Base-by-base conservation (phyloP, 2,797 vertebrate species). In the Cygnus olor region DNA sequence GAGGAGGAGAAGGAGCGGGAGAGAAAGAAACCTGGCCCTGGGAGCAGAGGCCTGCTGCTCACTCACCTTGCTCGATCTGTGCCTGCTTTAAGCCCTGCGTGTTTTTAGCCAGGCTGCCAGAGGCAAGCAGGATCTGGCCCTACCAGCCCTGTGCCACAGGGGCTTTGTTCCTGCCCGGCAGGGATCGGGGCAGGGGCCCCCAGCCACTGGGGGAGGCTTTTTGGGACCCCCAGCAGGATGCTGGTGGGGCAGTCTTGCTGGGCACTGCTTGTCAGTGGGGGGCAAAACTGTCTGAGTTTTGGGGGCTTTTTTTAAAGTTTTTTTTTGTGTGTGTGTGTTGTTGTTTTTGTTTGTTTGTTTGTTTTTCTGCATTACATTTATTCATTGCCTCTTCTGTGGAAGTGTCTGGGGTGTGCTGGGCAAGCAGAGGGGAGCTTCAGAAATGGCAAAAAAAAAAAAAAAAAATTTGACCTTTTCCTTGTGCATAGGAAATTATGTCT, bases 91-190 rank as follows among this genome's bases (percentile, higher is more conserved):
- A 40, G 86, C 70, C 1, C 36, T n/a, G 22, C 4, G 19, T 36
- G 47, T 54, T 61, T 94, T 95, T 97, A 97, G 97, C 93, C 90
- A 87, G 97, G 85, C 80, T 47, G 73, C 93, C 81, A 95, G 94
- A 89, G 96, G 95, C 94, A 77, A 42, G 87, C 12, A 85, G 49
- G 27, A 42, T 42, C 38, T 40, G 20, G 27, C 61, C 53, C 53
- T 25, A 51, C 49, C 27, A 28, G 53, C 27, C 25, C 24, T 10
- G 5, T 40, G 60, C 60, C 12, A 17, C 25, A 51, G 27, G 61
- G 40, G 19, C 13, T 56, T 56, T 18, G 17, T 56, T 28, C 74
- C 47, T 53, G 84, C 21, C 56, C 45, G 8, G 38, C 21, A 57
- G 20, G 30, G 9, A 21, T 14, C 60, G 34, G 61, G 51, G 38